A percentile compares a stretch with the other conserved stretches of the same genome.
Conservation (phyloP, 2,888 invertebrate genomes). For the Amphiduros pacificus region DNA sequence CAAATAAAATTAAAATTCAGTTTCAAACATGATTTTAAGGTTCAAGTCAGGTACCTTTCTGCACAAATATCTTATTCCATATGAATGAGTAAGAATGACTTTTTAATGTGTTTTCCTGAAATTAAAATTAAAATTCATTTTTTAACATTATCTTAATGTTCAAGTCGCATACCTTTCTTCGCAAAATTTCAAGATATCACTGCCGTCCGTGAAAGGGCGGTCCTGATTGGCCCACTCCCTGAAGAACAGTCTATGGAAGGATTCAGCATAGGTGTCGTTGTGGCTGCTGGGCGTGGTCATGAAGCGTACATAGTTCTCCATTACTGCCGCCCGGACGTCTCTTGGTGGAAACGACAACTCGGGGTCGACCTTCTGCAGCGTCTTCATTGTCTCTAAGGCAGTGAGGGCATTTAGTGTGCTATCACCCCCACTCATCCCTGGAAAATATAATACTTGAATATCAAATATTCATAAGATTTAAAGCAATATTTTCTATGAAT, state of each 20-base stretch:
- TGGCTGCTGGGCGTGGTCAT: constrained; percentile 50
- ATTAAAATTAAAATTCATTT: no score
- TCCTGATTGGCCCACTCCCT: constrained; percentile 39
- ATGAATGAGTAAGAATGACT: no score
- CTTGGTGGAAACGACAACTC: constrained; percentile 28
- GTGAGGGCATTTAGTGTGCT: constrained; percentile 46
- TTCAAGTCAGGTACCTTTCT: no score
- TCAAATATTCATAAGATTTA: no score
- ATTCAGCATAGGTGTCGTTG: constrained; percentile 51
- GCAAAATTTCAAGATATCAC: constrained; percentile 39
- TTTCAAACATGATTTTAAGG: no score
- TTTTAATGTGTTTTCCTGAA: no score
- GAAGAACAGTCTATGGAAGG: constrained; percentile 48
- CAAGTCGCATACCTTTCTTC: constrained; percentile 36
- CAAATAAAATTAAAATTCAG: no score
- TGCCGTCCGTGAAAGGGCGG: constrained; percentile 29
- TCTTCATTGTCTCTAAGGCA: constrained; percentile 38
- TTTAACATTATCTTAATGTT: no score
- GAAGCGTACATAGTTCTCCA: constrained; percentile 47
- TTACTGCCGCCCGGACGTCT: constrained; percentile 36
- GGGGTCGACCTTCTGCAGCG: constrained; percentile 41
- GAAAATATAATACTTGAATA: constrained; percentile 2
- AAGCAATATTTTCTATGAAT: no score
- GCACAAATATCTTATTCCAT: no score
- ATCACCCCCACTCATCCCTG: constrained; percentile 52